A percentile compares a stretch with the other conserved stretches of the same genome.
Conservation (phyloP, 2,113 vertebrate genomes). For the Cyanistes caeruleus region DNA sequence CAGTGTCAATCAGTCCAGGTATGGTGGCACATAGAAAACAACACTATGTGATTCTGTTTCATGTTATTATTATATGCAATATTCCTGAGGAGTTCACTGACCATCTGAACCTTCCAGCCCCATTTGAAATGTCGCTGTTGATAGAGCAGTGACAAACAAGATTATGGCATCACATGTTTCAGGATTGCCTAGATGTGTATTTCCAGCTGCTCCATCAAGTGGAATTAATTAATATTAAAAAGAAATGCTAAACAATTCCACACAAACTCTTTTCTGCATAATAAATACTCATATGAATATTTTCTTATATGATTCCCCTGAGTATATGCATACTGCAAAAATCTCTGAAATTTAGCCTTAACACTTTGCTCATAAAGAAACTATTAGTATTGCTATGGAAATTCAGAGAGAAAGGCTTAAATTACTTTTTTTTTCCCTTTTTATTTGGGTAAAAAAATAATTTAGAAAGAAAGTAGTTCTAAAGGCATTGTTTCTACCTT, state of each 20-base stretch:
- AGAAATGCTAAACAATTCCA: not conserved
- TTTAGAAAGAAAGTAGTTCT: not conserved
- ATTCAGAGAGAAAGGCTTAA: not conserved
- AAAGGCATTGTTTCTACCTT: not conserved
- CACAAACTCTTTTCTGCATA: not conserved
- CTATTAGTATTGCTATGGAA: not conserved
- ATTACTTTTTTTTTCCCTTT: not conserved
- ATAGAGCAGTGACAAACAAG: not conserved
- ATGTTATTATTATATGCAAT: not conserved
- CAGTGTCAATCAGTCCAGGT: rapidly evolving
- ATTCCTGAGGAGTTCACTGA: not conserved
- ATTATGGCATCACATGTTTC: not conserved
- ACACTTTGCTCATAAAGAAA: not conserved
- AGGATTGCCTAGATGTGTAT: not conserved
- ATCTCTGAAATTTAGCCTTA: not conserved
- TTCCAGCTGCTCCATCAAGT: not conserved
- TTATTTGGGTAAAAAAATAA: not conserved
- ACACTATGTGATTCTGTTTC: not conserved
- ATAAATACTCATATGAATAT: not conserved
- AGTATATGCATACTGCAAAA: not conserved
- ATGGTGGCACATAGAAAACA: not conserved
- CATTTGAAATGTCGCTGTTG: not conserved
- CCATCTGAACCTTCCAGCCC: not conserved
- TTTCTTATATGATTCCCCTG: not conserved
- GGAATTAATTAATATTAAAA: not conserved